Conservation (phyloP, 2,888 invertebrate genomes). For the Caenorhabditis zanzibari region DNA sequence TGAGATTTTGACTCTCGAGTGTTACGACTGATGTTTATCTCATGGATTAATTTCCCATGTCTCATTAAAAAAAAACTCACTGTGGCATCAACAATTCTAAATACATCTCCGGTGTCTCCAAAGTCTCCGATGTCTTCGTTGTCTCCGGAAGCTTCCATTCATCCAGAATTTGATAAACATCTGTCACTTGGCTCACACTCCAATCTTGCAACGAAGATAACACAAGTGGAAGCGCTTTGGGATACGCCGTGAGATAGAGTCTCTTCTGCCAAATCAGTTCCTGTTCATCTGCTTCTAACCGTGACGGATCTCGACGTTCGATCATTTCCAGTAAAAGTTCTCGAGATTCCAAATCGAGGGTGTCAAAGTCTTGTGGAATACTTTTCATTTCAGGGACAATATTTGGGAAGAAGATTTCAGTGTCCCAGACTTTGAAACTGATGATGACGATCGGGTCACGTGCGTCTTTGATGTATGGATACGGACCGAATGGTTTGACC, state of each 20-base stretch:
- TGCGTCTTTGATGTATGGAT: slow-evolving; percentile 73
- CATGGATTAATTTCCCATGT: too few relatives aligned
- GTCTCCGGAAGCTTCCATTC: slow-evolving; percentile 91
- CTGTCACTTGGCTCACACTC: slow-evolving; percentile 64
- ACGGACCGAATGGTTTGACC: slow-evolving; percentile 80
- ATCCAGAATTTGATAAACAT: slow-evolving; percentile 90
- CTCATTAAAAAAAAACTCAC: slow-evolving; percentile 87
- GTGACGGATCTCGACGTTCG: slow-evolving; percentile 80
- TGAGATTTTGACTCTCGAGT: neutral
- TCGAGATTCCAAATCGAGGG: slow-evolving; percentile 83
- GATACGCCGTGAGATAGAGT: slow-evolving; percentile 83
- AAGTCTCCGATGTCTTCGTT: too few relatives aligned
- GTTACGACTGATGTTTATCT: too few relatives aligned
- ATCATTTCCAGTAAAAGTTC: slow-evolving; percentile 83
- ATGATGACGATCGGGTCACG: slow-evolving; percentile 77
- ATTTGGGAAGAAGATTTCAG: slow-evolving; percentile 77
- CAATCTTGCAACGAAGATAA: slow-evolving; percentile 71
- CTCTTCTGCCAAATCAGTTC: slow-evolving; percentile 85
- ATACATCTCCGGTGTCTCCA: too few relatives aligned
- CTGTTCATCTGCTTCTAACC: slow-evolving; percentile 84
- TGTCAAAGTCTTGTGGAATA: slow-evolving; percentile 78
- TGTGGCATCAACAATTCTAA: slow-evolving; percentile 94
- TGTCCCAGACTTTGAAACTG: slow-evolving; percentile 76
- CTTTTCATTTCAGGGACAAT: slow-evolving; percentile 64
- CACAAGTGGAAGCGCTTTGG: slow-evolving; percentile 83